Base-by-base conservation (phyloP, 2,797 vertebrate genomes). In the Uromys caudimaculatus region DNA sequence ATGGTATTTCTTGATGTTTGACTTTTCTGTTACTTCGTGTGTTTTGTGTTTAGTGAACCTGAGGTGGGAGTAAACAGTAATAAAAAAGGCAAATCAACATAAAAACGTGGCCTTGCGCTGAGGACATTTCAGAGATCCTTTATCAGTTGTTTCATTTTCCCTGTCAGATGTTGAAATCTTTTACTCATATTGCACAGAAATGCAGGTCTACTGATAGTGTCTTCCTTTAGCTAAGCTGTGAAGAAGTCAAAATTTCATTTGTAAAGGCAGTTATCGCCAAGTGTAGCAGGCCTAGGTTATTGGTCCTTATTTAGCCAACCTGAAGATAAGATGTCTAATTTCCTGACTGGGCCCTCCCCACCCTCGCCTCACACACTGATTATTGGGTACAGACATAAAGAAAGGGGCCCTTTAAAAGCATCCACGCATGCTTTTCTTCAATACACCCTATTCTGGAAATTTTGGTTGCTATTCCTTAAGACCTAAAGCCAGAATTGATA, bases 281-380 rank as follows among this genome's bases (percentile, higher is more conserved):
- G 94, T 98, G 79, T 94, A 92, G 97, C 97, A 96, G 97, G 98
- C 96, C 96, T 96, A 97, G 97, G 97, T 99, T 99, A 99, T 99
- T 99, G 98, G 98, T 98, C 98, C 98, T 98, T 98, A 98, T 99
- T 98, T 98, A 98, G 98, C 97, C 97, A 96, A 97, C 97, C 95
- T 38, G 94, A 96, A 98, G 99, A 99, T 99, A 99, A 99, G 98
- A 98, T 98, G 98, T 99, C 98, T 99, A 98, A 99, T 99, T 99
- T 99, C 99, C 99, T 99, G 98, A 96, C 98, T 97, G 96, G 94
- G 95, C 97, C 97, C 96, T 1, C 3, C 96, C 84, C 6, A 17
- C 24, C n/a, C 23, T 27, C 12, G 38, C 76, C 8, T 44, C 24
- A n/a, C 14, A 54, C 94, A 9, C 21, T 89, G 44, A 12, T 8